A percentile compares a stretch with the other conserved stretches of the same genome.
These are phyloP conservation scores for Mesitornis unicolor DNA, from an alignment of 2,113 vertebrate genomes.

Conservation along the genomic window DNA sequence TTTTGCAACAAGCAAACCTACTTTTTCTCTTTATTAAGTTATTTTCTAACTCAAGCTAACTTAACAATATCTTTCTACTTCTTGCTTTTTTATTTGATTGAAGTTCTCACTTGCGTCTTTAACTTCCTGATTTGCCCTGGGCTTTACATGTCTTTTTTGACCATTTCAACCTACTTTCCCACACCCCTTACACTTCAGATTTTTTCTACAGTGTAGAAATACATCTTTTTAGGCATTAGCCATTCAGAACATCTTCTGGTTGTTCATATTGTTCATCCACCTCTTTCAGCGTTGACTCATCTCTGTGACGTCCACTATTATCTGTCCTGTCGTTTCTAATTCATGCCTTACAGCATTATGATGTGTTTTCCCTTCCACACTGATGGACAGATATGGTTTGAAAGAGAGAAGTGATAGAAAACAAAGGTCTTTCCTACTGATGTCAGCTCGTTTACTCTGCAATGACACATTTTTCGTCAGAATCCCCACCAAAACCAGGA, in stretches of 20 bases:
- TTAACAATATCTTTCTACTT: background rate
- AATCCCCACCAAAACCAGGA: background rate
- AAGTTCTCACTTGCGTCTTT: background rate
- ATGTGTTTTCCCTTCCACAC: background rate
- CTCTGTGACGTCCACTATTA: background rate
- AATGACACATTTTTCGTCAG: background rate
- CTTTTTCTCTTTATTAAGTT: background rate
- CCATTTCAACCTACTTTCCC: background rate
- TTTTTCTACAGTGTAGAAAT: background rate
- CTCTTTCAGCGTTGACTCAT: background rate
- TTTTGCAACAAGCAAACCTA: background rate
- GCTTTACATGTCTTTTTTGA: background rate
- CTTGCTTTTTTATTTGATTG: background rate
- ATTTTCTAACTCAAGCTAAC: background rate
- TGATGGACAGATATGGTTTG: background rate
- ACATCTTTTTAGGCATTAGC: background rate
- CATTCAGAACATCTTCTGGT: background rate
- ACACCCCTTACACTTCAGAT: background rate
- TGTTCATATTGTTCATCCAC: background rate
- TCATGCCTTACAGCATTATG: background rate
- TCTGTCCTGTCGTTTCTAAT: background rate
- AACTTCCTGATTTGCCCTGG: background rate
- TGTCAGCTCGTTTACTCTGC: background rate
- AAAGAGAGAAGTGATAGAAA: background rate
- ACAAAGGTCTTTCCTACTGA: background rate